These are phyloP conservation scores for Whitmania pigra DNA, from an alignment of 1,140 invertebrate species.

Conservation along the genomic window DNA sequence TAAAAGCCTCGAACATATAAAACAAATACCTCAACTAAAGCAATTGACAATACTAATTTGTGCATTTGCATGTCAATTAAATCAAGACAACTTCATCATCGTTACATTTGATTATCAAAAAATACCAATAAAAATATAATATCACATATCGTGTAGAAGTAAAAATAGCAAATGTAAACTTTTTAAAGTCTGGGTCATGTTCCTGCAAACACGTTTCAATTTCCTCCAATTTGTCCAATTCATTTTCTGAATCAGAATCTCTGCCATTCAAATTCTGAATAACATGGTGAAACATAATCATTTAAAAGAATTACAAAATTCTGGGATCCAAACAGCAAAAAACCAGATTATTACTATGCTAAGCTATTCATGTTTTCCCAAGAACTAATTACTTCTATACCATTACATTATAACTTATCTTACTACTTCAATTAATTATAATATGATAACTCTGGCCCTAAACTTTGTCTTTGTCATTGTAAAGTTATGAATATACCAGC, in stretches of 20 bases:
- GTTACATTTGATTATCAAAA: neutral
- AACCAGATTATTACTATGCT: too few relatives aligned
- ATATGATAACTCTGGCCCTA: too few relatives aligned
- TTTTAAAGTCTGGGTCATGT: slow-evolving; percentile 63
- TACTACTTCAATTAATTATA: too few relatives aligned
- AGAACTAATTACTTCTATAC: too few relatives aligned
- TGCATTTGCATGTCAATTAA: neutral
- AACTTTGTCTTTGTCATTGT: too few relatives aligned
- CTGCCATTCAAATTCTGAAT: slow-evolving; percentile 51
- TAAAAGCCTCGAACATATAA: neutral
- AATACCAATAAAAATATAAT: neutral
- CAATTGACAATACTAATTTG: neutral
- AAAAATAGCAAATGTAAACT: slow-evolving; percentile 28
- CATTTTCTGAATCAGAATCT: slow-evolving; percentile 78
- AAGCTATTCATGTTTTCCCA: too few relatives aligned
- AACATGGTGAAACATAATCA: slow-evolving; percentile 16
- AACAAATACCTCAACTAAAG: neutral
- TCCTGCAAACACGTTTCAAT: slow-evolving; percentile 69
- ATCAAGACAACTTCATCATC: neutral
- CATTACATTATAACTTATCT: too few relatives aligned
- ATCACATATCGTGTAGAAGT: too few relatives aligned
- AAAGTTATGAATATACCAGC: too few relatives aligned
- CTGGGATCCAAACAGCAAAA: too few relatives aligned
- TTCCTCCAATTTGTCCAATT: slow-evolving; percentile 56
- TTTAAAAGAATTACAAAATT: too few relatives aligned